Percentiles rank a stretch among this genome's conserved stretches.
Conservation (phyloP, 2,888 invertebrate genomes). For the Xanthorhoe designata region DNA sequence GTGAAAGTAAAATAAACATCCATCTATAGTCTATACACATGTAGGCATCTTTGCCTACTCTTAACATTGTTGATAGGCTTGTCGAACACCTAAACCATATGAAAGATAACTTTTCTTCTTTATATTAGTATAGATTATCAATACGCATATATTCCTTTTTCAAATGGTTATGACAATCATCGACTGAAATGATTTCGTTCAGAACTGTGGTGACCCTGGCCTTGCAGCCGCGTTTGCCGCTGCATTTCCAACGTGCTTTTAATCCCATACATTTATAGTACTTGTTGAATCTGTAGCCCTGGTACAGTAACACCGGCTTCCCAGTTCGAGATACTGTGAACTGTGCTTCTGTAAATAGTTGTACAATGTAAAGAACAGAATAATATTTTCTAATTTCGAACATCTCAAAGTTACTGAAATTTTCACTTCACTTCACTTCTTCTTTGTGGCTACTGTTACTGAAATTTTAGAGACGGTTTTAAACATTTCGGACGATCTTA, state of each 20-base stretch:
- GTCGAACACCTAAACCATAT: too few relatives aligned
- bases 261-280: not conserved
- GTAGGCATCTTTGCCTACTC: too few relatives aligned
- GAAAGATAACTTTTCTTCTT: too few relatives aligned
- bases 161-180: not conserved
- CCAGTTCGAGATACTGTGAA: slow-evolving; percentile 2
- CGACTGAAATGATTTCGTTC: not conserved
- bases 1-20: too few relatives aligned
- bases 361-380: not conserved
- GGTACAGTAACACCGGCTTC: not conserved
- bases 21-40: too few relatives aligned
- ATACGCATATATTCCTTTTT: not conserved
- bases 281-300: not conserved
- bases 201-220: not conserved
- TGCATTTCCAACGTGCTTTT: not conserved
- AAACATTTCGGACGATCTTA: too few relatives aligned
- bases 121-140: not conserved
- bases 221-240: not conserved
- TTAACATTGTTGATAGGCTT: too few relatives aligned
- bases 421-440: too few relatives aligned
- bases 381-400: too few relatives aligned
- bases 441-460: too few relatives aligned
- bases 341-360: not conserved
- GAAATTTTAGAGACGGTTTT: too few relatives aligned
- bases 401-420: too few relatives aligned